Conservation (phyloP, 2,797 vertebrate species). For the Mormyrops attenuatus region DNA sequence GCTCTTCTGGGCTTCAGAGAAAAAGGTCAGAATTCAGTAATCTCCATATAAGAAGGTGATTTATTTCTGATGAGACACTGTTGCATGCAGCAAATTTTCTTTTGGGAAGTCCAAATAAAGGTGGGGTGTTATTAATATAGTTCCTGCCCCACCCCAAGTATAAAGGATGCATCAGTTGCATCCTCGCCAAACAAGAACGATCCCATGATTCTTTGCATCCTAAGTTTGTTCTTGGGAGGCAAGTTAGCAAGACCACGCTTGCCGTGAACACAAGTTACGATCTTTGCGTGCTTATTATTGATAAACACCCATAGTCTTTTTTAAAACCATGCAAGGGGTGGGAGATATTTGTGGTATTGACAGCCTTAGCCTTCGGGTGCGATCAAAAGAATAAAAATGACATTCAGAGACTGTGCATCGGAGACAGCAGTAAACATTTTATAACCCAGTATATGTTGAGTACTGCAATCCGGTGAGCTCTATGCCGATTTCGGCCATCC, state of each 20-base stretch:
- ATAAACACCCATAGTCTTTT: neutral
- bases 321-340: neutral
- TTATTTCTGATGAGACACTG: neutral
- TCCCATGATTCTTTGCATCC: neutral
- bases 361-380: neutral
- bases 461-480: neutral
- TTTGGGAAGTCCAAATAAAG: neutral
- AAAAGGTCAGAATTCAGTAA: neutral
- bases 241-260: neutral
- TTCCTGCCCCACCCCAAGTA: neutral
- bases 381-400: neutral
- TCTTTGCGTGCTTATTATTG: neutral
- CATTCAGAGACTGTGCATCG: neutral
- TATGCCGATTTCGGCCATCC: neutral
- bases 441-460: neutral
- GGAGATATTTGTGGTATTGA: neutral
- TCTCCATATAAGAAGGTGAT: neutral
- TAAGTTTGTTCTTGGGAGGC: neutral
- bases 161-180: neutral
- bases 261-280: neutral
- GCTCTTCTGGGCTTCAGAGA: neutral
- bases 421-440: neutral
- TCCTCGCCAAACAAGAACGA: neutral
- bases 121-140: neutral
- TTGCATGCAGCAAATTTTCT: neutral